These are phyloP conservation scores for Heloderma charlesbogerti DNA, from an alignment of 2,113 vertebrate genomes.

Conservation along the genomic window DNA sequence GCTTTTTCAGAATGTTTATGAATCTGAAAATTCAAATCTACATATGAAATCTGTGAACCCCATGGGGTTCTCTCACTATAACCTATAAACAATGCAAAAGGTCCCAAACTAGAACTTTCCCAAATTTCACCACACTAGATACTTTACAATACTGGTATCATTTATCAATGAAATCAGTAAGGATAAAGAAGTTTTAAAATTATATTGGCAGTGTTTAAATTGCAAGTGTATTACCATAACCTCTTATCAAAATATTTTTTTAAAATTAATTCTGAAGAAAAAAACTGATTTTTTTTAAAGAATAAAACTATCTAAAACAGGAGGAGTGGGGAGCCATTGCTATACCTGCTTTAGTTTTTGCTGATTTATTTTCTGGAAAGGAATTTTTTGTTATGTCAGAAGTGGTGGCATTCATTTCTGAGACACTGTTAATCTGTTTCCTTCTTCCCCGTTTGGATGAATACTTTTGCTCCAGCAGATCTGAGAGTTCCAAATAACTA, in stretches of 20 bases:
- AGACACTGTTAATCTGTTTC: neutral
- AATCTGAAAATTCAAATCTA: neutral
- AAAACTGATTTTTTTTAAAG: neutral
- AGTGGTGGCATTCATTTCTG: neutral
- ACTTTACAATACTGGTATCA: neutral
- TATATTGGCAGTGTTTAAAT: neutral
- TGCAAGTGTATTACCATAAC: neutral
- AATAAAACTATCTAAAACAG: neutral
- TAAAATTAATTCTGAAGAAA: neutral
- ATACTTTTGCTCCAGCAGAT: neutral
- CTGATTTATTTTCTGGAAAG: neutral
- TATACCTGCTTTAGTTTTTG: constrained; percentile 62
- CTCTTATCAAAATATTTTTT: neutral
- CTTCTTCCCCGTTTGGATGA: neutral
- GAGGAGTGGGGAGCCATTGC: neutral
- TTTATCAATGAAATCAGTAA: neutral
- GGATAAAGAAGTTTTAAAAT: neutral
- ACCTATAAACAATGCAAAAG: neutral
- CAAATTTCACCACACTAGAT: neutral
- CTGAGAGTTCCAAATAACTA: neutral
- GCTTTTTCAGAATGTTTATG: neutral
- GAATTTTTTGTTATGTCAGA: constrained; percentile 8
- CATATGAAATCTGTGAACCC: neutral
- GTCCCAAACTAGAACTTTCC: neutral
- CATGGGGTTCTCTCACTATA: neutral